A percentile compares a stretch with the other conserved stretches of the same genome.
Evolutionary conservation across 2,797 vertebrate species (phyloP).

Genomic region (Ctenopoma kingsleyae): DNA sequence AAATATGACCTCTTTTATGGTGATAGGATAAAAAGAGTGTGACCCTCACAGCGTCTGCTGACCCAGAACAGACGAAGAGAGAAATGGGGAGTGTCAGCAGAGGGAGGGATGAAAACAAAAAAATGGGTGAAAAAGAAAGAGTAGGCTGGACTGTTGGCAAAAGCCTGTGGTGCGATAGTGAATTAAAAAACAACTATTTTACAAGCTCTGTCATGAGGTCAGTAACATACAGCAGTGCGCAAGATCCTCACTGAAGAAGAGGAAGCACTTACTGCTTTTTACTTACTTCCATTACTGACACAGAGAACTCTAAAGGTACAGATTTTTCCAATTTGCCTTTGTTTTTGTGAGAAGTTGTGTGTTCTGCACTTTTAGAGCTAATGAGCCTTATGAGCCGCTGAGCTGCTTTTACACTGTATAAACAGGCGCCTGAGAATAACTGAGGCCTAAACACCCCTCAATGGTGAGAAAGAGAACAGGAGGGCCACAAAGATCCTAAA

Average conservation of each 20-base stretch:
- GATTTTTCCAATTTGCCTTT: not conserved
- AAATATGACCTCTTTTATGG: constrained; percentile 70
- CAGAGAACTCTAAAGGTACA: constrained; percentile 1
- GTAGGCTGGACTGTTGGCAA: constrained; percentile 52
- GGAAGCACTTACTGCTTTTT: not conserved
- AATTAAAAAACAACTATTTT: constrained; percentile 74
- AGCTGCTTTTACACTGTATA: constrained; percentile 26
- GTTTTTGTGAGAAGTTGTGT: constrained; percentile 6
- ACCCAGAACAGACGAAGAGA: constrained; percentile 50
- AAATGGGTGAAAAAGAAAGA: constrained; percentile 48
- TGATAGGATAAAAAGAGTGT: constrained; percentile 45
- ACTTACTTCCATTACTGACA: not conserved
- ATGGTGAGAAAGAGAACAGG: not conserved
- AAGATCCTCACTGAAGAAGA: not conserved
- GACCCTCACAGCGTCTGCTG: constrained; percentile 63
- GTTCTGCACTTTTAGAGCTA: constrained; percentile 24
- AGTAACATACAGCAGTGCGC: constrained; percentile 8
- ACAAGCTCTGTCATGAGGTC: constrained; percentile 56
- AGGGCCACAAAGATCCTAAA: constrained; percentile 18
- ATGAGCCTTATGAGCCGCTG: constrained; percentile 36
- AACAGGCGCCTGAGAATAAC: constrained; percentile 41
- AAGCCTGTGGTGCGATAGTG: constrained; percentile 43
- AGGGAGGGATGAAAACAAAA: constrained; percentile 46
- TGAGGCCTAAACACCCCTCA: constrained; percentile 17
- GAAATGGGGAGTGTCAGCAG: constrained; percentile 50